phyloP scores from a whole-genome alignment of 2,797 vertebrate species.

The Phrynocephalus vlangalii region DNA sequence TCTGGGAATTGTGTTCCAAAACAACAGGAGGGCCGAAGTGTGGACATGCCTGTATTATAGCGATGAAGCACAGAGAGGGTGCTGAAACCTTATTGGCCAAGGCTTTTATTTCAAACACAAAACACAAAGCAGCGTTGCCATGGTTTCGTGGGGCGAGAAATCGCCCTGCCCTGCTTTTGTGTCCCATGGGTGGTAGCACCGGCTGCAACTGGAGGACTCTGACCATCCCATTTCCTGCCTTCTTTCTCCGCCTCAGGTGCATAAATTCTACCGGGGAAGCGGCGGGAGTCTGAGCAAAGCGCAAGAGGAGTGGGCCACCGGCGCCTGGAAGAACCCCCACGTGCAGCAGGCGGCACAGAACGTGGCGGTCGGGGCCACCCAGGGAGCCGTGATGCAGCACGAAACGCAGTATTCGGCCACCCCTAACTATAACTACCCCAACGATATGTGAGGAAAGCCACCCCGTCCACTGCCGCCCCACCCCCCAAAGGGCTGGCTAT shows the following conservation, averaged over 20 bases:
- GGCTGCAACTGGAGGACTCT: too few species aligned
- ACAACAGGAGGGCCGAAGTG: too few species aligned
- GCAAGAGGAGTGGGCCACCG: slow-evolving; percentile 96
- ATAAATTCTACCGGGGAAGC: slow-evolving; percentile 95
- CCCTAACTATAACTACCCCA: slow-evolving; percentile 95
- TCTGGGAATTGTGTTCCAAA: too few species aligned
- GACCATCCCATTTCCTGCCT: background rate
- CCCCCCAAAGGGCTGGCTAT: slow-evolving; percentile 89
- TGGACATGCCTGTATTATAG: too few species aligned
- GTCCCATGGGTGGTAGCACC: too few species aligned
- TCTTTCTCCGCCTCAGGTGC: slow-evolving; percentile 81
- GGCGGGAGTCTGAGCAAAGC: slow-evolving; percentile 95
- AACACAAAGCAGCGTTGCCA: too few species aligned
- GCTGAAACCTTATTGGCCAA: too few species aligned
- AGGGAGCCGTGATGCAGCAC: slow-evolving; percentile 86
- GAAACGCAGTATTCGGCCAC: slow-evolving; percentile 88
- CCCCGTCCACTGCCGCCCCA: too few species aligned
- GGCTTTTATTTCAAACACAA: too few species aligned
- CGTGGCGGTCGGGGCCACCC: slow-evolving; percentile 88
- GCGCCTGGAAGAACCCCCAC: slow-evolving; percentile 96
- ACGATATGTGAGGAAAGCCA: slow-evolving; percentile 89
- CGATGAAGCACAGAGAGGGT: too few species aligned
- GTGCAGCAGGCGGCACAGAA: slow-evolving; percentile 92
- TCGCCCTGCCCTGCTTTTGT: too few species aligned
- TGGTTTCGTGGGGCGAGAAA: too few species aligned